Conservation (phyloP, 2,888 invertebrate species). For the Cataglyphis rosenhaueri region DNA sequence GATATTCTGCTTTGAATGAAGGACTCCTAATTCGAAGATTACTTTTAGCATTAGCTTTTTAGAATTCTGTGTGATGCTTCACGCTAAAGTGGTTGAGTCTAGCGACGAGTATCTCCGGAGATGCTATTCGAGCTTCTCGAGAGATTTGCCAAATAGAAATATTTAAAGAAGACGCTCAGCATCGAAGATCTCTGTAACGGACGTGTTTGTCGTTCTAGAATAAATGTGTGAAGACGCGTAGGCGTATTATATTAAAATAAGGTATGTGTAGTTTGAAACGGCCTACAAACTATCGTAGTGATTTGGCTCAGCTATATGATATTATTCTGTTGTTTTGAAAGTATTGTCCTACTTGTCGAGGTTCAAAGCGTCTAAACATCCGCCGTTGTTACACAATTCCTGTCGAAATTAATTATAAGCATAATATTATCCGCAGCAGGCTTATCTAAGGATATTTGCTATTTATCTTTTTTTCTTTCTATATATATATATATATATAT, state of each 20-base stretch:
- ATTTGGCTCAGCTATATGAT: constrained; percentile 60
- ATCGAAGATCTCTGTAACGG: constrained; percentile 3
- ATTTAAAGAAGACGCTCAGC: constrained; percentile 15
- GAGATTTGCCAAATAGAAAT: constrained; percentile 45
- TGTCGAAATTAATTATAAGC: not conserved
- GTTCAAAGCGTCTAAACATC: constrained; percentile 37
- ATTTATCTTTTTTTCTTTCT: constrained; percentile 15
- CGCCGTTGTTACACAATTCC: constrained; percentile 15
- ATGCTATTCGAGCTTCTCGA: not conserved
- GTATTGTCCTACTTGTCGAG: constrained; percentile 22
- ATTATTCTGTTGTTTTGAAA: constrained; percentile 36
- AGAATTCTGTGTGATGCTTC: not conserved
- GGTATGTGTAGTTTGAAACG: constrained; percentile 66
- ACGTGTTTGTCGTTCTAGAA: constrained; percentile 40
- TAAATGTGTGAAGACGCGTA: constrained; percentile 7
- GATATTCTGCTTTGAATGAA: not conserved
- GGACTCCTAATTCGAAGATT: not conserved
- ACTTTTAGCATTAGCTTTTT: not conserved
- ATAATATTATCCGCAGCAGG: constrained; percentile 13
- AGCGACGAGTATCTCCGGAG: not conserved
- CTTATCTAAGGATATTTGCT: constrained; percentile 14
- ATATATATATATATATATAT: not conserved
- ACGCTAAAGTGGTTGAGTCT: constrained; percentile 11
- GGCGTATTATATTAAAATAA: constrained; percentile 37
- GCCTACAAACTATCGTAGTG: constrained; percentile 72